Evolutionary conservation across 2,113 vertebrate species (phyloP).

Genomic region (Glareola pratincola): DNA sequence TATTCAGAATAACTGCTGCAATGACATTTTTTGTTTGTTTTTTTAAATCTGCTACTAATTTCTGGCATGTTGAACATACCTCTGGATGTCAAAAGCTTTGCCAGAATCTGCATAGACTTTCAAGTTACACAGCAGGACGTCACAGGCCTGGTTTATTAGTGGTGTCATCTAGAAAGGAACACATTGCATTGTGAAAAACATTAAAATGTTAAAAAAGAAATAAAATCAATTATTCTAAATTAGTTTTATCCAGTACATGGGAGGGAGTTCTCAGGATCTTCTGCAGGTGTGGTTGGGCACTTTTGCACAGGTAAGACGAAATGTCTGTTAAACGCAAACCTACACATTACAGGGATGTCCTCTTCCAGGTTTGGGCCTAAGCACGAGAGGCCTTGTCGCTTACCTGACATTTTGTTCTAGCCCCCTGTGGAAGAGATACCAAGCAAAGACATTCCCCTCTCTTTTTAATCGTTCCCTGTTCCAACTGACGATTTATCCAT

Average conservation of each 20-base stretch:
- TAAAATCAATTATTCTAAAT: background rate
- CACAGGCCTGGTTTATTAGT: slow-evolving; percentile 85
- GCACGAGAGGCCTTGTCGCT: background rate
- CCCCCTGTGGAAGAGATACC: background rate
- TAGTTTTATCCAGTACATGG: background rate
- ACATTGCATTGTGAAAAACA: slow-evolving; percentile 4
- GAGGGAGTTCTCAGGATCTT: background rate
- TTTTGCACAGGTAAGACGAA: background rate
- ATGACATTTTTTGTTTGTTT: background rate
- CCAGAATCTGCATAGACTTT: slow-evolving; percentile 77
- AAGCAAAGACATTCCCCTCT: background rate
- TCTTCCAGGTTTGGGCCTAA: background rate
- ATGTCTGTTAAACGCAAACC: background rate
- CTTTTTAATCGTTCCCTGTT: background rate
- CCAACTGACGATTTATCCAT: background rate
- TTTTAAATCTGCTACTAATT: background rate
- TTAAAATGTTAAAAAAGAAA: background rate
- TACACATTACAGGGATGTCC: background rate
- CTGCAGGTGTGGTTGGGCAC: background rate
- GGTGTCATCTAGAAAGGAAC: slow-evolving; percentile 83
- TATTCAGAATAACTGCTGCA: slow-evolving; percentile 13
- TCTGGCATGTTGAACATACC: slow-evolving; percentile 69
- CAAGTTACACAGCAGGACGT: slow-evolving; percentile 84
- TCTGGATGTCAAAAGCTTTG: slow-evolving; percentile 87
- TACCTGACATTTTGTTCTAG: background rate